Base-by-base conservation (phyloP, 2,113 vertebrate genomes). In the Puntigrus tetrazona region DNA sequence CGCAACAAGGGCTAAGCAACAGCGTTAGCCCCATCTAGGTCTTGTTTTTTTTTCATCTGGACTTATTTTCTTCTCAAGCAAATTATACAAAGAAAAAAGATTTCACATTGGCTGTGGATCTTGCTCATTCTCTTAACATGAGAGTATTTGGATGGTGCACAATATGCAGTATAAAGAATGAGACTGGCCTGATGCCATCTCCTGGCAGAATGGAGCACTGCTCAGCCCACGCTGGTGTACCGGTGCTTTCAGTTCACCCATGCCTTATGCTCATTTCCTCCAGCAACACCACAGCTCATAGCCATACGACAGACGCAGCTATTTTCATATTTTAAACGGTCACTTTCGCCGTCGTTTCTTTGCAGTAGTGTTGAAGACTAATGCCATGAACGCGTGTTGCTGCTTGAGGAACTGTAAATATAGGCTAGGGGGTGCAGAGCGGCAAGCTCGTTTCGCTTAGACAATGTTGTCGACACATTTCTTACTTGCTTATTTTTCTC, bases 201-300 rank as follows among this genome's bases (percentile, higher is more conserved):
- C 55, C 55, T 83, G 50, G 81, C 27, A 27, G 22, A 61, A 29
- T 50, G 10, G 65, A 70, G 45, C 57, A 47, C 79, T 65, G 31
- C 41, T 18, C 74, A 50, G 70, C 70, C 69, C 82, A 80, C 65
- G 76, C 36, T 75, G 63, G 25, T 85, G 18, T 75, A 83, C 55
- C 41, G 81, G 88, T 87, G 86, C 88, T 87, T 82, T 86, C 38
- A 85, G 84, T 82, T 87, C 83, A 87, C 72, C 78, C 83, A 85
- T 87, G 86, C 86, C 88, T 87, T 87, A 87, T 85, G 74, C 73
- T 82, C 27, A 52, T 77, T 87, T 87, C 38, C 14, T 72, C 76
- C 83, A 83, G 80, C 76, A 83, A 80, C 61, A 82, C 31, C 14
- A 72, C 72, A 63, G 61, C 31, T 25, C 82, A 70, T 45, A 83